Conservation (phyloP, 2,113 vertebrate genomes). For the Blennius ocellaris region DNA sequence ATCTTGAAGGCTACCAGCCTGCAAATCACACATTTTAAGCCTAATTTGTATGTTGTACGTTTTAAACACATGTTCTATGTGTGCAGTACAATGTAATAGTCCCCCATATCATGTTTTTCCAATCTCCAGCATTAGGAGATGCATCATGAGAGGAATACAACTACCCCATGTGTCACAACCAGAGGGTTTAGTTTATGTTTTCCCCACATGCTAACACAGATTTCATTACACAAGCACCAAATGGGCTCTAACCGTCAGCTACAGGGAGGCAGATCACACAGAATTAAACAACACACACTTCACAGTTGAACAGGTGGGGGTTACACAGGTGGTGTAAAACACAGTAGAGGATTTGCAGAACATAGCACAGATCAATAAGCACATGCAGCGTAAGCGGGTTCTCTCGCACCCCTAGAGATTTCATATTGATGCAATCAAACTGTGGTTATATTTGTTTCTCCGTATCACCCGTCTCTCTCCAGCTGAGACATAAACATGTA, state of each 20-base stretch:
- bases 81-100: too few relatives aligned
- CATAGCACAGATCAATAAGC: constrained; percentile 62
- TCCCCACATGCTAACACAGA: constrained; percentile 3
- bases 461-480: constrained; percentile 2
- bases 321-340: constrained; percentile 48
- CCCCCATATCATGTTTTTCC: too few relatives aligned
- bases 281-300: constrained; percentile 50
- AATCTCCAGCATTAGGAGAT: too few relatives aligned
- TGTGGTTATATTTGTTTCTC: constrained; percentile 12
- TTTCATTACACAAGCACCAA: neutral
- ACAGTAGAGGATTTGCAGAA: constrained; percentile 44
- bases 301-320: constrained; percentile 28
- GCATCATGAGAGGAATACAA: neutral
- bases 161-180: neutral
- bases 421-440: constrained; percentile 34
- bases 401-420: constrained; percentile 26
- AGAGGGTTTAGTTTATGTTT: neutral
- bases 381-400: constrained; percentile 38
- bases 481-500: neutral
- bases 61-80: too few relatives aligned
- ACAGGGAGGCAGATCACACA: constrained; percentile 52
- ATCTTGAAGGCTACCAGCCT: too few relatives aligned
- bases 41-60: too few relatives aligned
- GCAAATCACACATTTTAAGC: too few relatives aligned
- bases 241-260: constrained; percentile 30